These are phyloP conservation scores for Cryptocheilus praepositus DNA, from an alignment of 2,888 invertebrate species.

Conservation along the genomic window DNA sequence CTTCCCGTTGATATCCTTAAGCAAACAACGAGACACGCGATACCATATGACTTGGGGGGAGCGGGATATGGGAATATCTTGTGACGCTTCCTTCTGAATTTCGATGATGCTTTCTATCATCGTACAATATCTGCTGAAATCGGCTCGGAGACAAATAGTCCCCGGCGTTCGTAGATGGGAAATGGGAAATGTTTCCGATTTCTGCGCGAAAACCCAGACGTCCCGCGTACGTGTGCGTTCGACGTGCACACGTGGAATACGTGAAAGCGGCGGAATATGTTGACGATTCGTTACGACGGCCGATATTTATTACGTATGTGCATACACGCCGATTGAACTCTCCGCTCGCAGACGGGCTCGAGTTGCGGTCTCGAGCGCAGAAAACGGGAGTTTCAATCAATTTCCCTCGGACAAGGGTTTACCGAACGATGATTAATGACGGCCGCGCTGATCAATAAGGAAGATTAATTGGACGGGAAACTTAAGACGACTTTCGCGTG, in stretches of 20 bases:
- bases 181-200: conserved; percentile 38
- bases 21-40: conserved; percentile 66
- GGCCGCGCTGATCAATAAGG: neutral
- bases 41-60: conserved; percentile 62
- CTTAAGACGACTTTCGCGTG: too few species aligned
- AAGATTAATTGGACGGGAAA: neutral
- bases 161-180: conserved; percentile 37
- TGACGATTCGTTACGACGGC: too few species aligned
- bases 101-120: conserved; percentile 59
- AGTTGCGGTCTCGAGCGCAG: too few species aligned
- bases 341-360: too few species aligned
- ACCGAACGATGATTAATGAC: neutral
- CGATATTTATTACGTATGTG: too few species aligned
- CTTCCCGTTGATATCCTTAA: conserved; percentile 60
- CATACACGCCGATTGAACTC: too few species aligned
- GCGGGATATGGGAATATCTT: conserved; percentile 64
- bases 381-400: too few species aligned
- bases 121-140: conserved; percentile 45
- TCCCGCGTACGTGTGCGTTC: too few species aligned
- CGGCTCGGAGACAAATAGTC: conserved; percentile 54
- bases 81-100: conserved; percentile 65
- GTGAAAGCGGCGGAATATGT: too few species aligned
- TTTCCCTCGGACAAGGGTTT: too few species aligned
- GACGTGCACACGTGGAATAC: too few species aligned
- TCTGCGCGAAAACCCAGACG: neutral